These are phyloP conservation scores for Oxyteleia sp. DNA, from an alignment of 2,888 invertebrate genomes.

Conservation along the genomic window DNA sequence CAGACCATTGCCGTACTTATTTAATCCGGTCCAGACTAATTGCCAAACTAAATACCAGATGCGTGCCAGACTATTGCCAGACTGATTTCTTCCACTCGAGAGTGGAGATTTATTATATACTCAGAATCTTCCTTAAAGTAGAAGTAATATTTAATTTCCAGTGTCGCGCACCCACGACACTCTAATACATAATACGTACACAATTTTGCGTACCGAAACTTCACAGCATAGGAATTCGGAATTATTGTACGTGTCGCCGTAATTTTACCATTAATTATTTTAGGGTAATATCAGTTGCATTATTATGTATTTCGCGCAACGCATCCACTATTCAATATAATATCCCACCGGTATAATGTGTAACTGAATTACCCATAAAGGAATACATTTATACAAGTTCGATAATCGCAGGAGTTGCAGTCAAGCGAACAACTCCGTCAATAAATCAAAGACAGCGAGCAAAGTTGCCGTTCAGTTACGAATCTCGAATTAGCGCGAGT, in stretches of 20 bases:
- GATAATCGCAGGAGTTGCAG: slow-evolving; percentile 59
- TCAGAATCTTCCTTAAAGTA: too few relatives aligned
- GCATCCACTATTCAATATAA: slow-evolving; percentile 43
- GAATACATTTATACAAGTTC: slow-evolving; percentile 64
- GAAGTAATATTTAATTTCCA: too few relatives aligned
- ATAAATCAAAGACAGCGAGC: slow-evolving; percentile 65
- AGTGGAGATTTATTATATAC: too few relatives aligned
- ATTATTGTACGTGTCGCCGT: slow-evolving; percentile 20
- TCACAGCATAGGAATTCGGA: too few relatives aligned
- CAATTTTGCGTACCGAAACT: too few relatives aligned
- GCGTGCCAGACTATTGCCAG: too few relatives aligned
- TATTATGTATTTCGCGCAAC: slow-evolving; percentile 31
- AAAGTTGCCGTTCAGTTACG: slow-evolving; percentile 61
- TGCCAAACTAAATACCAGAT: too few relatives aligned
- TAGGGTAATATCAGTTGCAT: slow-evolving; percentile 25
- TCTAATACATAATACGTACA: too few relatives aligned
- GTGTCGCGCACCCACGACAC: too few relatives aligned
- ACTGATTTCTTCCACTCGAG: too few relatives aligned
- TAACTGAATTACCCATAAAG: slow-evolving; percentile 59
- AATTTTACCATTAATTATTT: slow-evolving; percentile 39
- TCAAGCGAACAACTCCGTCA: slow-evolving; percentile 57
- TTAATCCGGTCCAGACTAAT: too few relatives aligned
- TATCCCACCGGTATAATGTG: slow-evolving; percentile 29
- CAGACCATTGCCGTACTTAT: too few relatives aligned
- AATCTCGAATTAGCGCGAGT: slow-evolving; percentile 66